Evolutionary conservation across 53 echinoderm and acorn worm genomes (phyloP).

Genomic region (Zoroaster sp.): DNA sequence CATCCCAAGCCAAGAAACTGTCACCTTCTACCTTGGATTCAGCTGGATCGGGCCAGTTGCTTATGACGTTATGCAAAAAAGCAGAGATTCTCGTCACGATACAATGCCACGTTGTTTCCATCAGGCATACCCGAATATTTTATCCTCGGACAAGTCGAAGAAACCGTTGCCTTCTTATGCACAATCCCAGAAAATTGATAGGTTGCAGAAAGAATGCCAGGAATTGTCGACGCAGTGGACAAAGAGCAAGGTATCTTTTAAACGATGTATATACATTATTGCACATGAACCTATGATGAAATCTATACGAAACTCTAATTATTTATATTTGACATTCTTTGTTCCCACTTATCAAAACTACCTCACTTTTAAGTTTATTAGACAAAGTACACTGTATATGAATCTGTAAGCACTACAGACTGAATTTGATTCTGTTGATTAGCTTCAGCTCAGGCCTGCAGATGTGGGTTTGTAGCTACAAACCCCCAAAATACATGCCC

Average conservation of each 20-base stretch:
- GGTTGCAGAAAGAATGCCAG: neutral
- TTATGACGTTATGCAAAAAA: constrained; percentile 36
- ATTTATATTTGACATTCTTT: too few species aligned
- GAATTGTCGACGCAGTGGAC: neutral
- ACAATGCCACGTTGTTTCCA: neutral
- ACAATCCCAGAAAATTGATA: neutral
- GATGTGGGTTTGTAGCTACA: too few species aligned
- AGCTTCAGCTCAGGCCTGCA: too few species aligned
- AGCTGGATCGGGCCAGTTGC: constrained; percentile 66
- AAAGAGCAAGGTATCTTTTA: neutral
- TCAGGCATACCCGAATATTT: neutral
- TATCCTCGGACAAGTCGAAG: neutral
- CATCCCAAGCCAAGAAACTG: constrained; percentile 30
- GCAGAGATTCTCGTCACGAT: neutral
- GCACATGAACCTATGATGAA: too few species aligned
- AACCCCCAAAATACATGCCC: too few species aligned
- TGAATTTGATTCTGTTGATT: too few species aligned
- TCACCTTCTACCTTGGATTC: constrained; percentile 59
- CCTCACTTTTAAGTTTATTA: too few species aligned
- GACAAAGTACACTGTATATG: too few species aligned
- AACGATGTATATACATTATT: too few species aligned
- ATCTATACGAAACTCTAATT: too few species aligned
- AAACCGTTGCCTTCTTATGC: neutral
- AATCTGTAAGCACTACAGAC: too few species aligned
- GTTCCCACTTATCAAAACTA: too few species aligned